Evolutionary conservation across 2,888 invertebrate genomes (phyloP).

Genomic region (Blastobasis adustella): DNA sequence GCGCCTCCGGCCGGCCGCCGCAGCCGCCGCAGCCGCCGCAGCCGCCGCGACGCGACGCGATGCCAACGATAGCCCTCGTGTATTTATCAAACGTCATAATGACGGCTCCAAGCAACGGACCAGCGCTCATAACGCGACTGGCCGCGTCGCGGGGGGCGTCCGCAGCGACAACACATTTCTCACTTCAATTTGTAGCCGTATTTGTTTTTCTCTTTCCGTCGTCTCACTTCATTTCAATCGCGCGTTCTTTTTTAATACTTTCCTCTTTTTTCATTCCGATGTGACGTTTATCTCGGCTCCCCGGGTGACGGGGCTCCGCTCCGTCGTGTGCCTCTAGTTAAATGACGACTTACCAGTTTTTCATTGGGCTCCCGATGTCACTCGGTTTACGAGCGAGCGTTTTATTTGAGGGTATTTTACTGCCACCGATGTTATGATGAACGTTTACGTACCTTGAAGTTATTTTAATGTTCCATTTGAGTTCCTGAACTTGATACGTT

Average conservation of each 20-base stretch:
- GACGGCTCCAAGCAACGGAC: conserved; percentile 33
- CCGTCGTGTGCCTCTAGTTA: conserved; percentile 51
- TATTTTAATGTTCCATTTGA: conserved; percentile 57
- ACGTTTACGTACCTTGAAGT: conserved; percentile 51
- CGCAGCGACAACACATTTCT: conserved; percentile 62
- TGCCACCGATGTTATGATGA: conserved; percentile 66
- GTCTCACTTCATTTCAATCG: conserved; percentile 63
- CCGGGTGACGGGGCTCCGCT: conserved; percentile 46
- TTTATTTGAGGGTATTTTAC: conserved; percentile 67
- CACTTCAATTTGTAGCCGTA: conserved; percentile 64
- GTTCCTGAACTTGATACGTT: conserved; percentile 49
- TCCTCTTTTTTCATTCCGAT: conserved; percentile 66
- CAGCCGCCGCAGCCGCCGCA: too few relatives aligned
- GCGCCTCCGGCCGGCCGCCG: too few relatives aligned
- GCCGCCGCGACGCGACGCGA: conserved; percentile 28
- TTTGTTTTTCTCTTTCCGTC: conserved; percentile 57
- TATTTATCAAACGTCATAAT: conserved; percentile 59
- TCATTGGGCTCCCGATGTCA: conserved; percentile 62
- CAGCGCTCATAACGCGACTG: conserved; percentile 24
- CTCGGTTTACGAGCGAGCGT: conserved; percentile 64
- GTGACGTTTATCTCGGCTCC: conserved; percentile 69
- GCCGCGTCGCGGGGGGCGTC: conserved; percentile 52
- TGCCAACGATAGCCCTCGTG: conserved; percentile 45
- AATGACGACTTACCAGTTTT: conserved; percentile 65
- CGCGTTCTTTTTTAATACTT: conserved; percentile 53